Evolutionary conservation across 92 coral and sea anemone genomes (phyloP).

Genomic region (Porites cylindrica): DNA sequence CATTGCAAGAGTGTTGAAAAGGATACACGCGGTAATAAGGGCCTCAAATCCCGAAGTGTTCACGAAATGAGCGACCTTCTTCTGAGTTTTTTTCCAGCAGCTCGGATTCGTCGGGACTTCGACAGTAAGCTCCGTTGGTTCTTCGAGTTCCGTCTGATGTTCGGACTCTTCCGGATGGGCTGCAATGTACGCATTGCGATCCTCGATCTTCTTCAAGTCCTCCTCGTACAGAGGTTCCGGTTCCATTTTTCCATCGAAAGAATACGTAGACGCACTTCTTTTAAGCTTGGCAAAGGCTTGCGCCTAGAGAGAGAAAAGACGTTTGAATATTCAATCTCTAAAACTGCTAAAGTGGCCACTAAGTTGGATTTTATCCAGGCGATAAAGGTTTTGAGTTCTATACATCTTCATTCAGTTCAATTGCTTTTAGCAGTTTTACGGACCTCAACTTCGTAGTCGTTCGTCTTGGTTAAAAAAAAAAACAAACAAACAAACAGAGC

Average conservation of each 20-base stretch:
- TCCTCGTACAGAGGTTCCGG: constrained; percentile 91
- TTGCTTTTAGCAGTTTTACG: too few relatives aligned
- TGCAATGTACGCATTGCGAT: constrained; percentile 59
- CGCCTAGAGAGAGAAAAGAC: constrained; percentile 44
- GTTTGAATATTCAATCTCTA: background rate
- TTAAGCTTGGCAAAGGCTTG: constrained; percentile 77
- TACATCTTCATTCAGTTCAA: too few relatives aligned
- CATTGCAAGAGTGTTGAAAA: constrained; percentile 97
- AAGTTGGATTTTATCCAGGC: too few relatives aligned
- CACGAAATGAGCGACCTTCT: constrained; percentile 48
- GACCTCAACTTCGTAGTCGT: too few relatives aligned
- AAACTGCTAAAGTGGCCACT: background rate
- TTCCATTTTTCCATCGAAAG: constrained; percentile 86
- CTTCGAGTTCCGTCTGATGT: constrained; percentile 54
- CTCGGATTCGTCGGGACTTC: constrained; percentile 59
- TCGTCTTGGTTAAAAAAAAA: too few relatives aligned
- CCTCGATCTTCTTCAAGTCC: constrained; percentile 80
- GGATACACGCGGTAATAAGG: constrained; percentile 91
- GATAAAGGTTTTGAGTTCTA: too few relatives aligned
- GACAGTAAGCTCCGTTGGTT: constrained; percentile 57
- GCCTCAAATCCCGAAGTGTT: constrained; percentile 86
- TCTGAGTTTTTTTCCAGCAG: constrained; percentile 38
- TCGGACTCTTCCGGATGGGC: constrained; percentile 65
- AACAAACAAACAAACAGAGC: too few relatives aligned
- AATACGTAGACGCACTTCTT: constrained; percentile 90